These are phyloP conservation scores for Teleiodes luculella DNA, from an alignment of 2,888 invertebrate genomes.

Conservation along the genomic window DNA sequence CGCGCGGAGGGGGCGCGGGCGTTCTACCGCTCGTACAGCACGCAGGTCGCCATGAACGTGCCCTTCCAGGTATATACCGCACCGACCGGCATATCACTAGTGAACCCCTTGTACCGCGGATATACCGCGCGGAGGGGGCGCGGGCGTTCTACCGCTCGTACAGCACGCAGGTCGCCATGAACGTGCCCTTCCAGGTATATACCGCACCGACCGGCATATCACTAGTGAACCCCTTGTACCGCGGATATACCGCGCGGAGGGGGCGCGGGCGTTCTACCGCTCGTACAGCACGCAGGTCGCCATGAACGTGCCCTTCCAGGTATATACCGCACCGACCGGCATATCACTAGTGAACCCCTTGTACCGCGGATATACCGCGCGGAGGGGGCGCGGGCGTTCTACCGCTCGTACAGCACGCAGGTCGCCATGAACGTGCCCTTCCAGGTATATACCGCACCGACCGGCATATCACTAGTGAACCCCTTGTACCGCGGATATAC, in stretches of 20 bases:
- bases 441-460: neutral
- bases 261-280: no score
- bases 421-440: conserved; percentile 99
- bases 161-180: conserved; percentile 97
- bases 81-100: neutral
- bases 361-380: conserved; percentile 81
- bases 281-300: conserved; percentile 95
- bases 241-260: conserved; percentile 80
- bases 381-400: no score
- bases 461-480: no score
- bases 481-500: no score
- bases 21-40: conserved; percentile 96
- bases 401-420: conserved; percentile 95
- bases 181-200: conserved; percentile 88
- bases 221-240: no score
- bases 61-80: conserved; percentile 81
- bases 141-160: conserved; percentile 98
- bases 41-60: conserved; percentile 97
- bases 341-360: no score
- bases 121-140: conserved; percentile 81
- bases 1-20: conserved; percentile 92
- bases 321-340: neutral
- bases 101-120: no score
- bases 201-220: neutral
- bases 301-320: conserved; percentile 96